Percentiles rank a stretch among this genome's conserved stretches.
Evolutionary conservation across 2,797 vertebrate genomes (phyloP).

Genomic region (Morelia viridis): DNA sequence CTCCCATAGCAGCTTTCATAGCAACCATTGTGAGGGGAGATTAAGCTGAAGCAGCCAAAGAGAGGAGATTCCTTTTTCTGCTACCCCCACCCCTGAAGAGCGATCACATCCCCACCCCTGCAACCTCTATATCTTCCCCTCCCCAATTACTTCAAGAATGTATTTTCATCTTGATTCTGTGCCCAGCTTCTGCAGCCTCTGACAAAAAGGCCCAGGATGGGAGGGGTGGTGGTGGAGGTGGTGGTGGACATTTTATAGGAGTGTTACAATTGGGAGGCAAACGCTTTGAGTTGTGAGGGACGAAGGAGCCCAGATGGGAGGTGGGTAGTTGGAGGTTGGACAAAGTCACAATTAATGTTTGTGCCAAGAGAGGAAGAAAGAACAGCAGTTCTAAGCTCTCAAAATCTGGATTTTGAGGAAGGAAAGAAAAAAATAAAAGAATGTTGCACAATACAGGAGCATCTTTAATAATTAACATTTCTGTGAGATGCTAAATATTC

Average conservation of each 20-base stretch:
- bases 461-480: not conserved
- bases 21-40: conserved; percentile 19
- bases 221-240: not conserved
- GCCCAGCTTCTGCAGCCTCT: not conserved
- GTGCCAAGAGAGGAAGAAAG: not conserved
- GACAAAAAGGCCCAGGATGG: not conserved
- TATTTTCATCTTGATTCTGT: not conserved
- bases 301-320: not conserved
- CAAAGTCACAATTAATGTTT: not conserved
- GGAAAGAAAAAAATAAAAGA: not conserved
- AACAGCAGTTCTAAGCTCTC: not conserved
- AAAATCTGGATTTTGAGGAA: not conserved
- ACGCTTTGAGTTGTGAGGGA: not conserved
- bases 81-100: not conserved
- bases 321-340: not conserved
- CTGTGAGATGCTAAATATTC: not conserved
- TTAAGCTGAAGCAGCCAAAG: conserved; percentile 5
- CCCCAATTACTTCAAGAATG: not conserved
- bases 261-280: not conserved
- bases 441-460: not conserved
- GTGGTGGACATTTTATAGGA: not conserved
- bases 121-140: not conserved
- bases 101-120: too few species aligned
- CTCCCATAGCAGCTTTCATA: conserved; percentile 34
- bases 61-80: not conserved